Evolutionary conservation across 2,113 vertebrate species (phyloP).

Genomic region (Penelope pileata): DNA sequence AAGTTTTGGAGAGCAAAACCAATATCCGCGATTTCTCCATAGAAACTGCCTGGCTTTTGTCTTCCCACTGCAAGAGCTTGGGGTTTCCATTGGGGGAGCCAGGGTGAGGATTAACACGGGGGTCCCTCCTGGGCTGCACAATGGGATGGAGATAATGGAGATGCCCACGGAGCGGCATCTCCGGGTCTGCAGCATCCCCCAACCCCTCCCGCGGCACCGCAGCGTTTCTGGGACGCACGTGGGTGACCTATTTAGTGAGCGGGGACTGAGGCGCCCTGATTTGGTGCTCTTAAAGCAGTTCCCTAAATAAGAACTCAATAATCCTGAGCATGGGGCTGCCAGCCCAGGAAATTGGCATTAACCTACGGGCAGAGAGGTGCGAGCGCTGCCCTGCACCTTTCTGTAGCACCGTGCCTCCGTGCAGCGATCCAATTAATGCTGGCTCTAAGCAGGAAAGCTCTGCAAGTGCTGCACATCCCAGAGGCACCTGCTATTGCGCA

Average conservation of each 20-base stretch:
- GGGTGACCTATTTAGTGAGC: not conserved
- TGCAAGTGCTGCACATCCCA: not conserved
- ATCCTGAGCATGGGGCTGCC: not conserved
- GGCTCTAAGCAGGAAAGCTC: not conserved
- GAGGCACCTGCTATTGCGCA: not conserved
- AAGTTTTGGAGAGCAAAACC: not conserved
- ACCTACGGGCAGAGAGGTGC: not conserved
- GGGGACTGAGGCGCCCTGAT: not conserved
- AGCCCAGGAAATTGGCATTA: conserved; percentile 4
- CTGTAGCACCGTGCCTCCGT: not conserved
- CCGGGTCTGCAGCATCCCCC: not conserved
- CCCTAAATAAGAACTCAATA: conserved; percentile 32
- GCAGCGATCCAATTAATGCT: not conserved
- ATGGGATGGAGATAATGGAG: no score
- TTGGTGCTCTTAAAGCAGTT: not conserved
- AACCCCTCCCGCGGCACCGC: not conserved
- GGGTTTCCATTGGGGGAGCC: not conserved
- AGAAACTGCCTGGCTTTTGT: not conserved
- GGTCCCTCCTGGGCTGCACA: no score
- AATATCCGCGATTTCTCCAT: rapidly evolving
- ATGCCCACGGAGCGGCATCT: not conserved
- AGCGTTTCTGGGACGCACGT: not conserved
- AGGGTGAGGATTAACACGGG: not conserved
- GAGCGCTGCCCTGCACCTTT: not conserved
- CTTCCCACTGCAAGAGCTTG: not conserved